Evolutionary conservation across 2,797 vertebrate genomes (phyloP).

Genomic region (Okamejei kenojei): DNA sequence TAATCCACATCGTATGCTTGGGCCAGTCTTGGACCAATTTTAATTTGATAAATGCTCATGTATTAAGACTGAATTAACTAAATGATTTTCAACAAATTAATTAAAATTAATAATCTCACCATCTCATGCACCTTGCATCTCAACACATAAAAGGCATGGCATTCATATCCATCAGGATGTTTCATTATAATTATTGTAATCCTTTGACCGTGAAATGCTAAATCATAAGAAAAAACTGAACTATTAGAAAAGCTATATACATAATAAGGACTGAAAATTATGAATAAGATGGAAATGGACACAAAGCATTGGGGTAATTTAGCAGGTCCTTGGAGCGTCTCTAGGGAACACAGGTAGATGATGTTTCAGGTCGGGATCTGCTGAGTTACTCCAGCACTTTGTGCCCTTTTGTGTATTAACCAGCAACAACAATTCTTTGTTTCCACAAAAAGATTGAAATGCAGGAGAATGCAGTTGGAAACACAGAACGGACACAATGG

Average conservation of each 20-base stretch:
- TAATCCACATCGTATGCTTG: neutral
- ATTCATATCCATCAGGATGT: neutral
- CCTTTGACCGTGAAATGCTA: neutral
- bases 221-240: neutral
- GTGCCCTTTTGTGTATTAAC: too few relatives aligned
- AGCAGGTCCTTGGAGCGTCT: too few relatives aligned
- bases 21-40: neutral
- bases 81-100: neutral
- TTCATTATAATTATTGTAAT: neutral
- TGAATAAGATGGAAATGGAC: neutral
- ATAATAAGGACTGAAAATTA: conserved; percentile 2
- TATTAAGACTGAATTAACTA: neutral
- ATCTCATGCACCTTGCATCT: neutral
- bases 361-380: too few relatives aligned
- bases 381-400: too few relatives aligned
- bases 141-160: neutral
- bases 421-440: too few relatives aligned
- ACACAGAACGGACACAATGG: neutral
- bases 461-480: neutral
- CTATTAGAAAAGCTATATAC: neutral
- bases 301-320: too few relatives aligned
- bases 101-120: neutral
- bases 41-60: neutral
- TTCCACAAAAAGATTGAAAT: neutral
- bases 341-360: too few relatives aligned